Conservation (phyloP, 92 coral and sea anemone species). For the Phenganax stokvisi region DNA sequence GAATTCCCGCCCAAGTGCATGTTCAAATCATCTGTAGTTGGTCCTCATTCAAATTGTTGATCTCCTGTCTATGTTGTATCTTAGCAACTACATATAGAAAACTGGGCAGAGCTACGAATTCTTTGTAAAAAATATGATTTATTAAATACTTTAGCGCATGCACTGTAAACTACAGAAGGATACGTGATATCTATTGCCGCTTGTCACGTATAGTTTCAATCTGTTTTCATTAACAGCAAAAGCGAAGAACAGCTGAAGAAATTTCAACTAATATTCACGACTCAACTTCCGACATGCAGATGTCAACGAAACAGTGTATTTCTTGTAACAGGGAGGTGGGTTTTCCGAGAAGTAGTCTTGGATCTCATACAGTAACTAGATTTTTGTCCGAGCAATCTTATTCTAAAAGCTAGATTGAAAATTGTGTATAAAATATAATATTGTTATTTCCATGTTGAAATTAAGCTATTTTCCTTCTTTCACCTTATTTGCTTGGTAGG, state of each 20-base stretch:
- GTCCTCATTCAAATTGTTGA: too few relatives aligned
- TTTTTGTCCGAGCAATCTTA: neutral
- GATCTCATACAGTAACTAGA: neutral
- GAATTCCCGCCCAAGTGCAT: too few relatives aligned
- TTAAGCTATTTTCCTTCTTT: neutral
- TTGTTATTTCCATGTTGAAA: constrained; percentile 3
- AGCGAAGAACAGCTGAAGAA: neutral
- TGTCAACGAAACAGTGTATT: constrained; percentile 15
- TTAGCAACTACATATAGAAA: too few relatives aligned
- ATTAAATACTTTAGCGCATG: neutral
- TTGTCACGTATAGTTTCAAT: neutral
- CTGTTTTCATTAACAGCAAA: neutral
- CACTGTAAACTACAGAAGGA: too few relatives aligned
- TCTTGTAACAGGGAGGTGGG: constrained; percentile 23
- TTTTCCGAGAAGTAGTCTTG: neutral
- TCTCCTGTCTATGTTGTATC: too few relatives aligned
- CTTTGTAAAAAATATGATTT: neutral
- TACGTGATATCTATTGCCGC: neutral
- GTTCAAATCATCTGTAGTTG: too few relatives aligned
- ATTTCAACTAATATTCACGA: neutral
- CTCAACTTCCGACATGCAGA: neutral
- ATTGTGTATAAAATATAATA: neutral
- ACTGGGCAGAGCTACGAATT: too few relatives aligned
- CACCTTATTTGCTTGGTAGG: too few relatives aligned
- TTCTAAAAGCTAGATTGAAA: neutral